These are phyloP conservation scores for Aethes cnicana DNA, from an alignment of 2,888 invertebrate genomes.

Conservation along the genomic window DNA sequence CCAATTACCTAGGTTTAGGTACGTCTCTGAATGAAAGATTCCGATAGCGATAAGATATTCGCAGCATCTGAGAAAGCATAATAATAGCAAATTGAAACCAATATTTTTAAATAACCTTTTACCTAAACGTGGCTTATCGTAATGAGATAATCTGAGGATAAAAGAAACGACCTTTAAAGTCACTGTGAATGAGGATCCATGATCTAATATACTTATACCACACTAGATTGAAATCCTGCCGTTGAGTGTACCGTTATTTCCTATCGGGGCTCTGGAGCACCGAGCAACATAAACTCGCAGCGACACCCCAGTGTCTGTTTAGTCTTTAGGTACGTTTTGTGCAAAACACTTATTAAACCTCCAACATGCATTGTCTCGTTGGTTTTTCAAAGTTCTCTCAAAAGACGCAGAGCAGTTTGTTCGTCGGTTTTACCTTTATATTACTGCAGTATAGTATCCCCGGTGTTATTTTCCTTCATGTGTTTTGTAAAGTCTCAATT, in stretches of 20 bases:
- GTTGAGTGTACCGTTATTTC: conserved; percentile 4
- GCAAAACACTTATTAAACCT: not conserved
- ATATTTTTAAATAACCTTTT: not conserved
- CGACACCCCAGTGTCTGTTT: not conserved
- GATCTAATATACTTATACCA: conserved; percentile 6
- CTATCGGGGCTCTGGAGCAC: conserved; percentile 7
- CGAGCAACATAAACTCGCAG: conserved; percentile 14
- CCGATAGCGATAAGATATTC: too few relatives aligned
- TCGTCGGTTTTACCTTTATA: not conserved
- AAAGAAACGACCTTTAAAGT: too few relatives aligned
- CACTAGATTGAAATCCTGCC: conserved; percentile 19
- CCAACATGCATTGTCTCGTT: conserved; percentile 3
- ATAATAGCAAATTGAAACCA: too few relatives aligned
- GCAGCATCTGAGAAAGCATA: too few relatives aligned
- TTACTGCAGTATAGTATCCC: too few relatives aligned
- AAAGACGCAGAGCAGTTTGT: not conserved
- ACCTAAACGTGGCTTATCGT: conserved; percentile 22
- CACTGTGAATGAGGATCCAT: too few relatives aligned
- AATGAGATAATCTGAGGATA: not conserved
- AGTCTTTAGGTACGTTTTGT: not conserved
- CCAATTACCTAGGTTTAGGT: too few relatives aligned
- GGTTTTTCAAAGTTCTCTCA: conserved; percentile 17
- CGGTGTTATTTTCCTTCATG: too few relatives aligned
- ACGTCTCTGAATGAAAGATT: too few relatives aligned
- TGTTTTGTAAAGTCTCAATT: too few relatives aligned